Evolutionary conservation across 2,113 vertebrate species (phyloP), one percentile per base, ranked within the genome.

Genomic region (Dunckerocampus dactyliophorus): DNA sequence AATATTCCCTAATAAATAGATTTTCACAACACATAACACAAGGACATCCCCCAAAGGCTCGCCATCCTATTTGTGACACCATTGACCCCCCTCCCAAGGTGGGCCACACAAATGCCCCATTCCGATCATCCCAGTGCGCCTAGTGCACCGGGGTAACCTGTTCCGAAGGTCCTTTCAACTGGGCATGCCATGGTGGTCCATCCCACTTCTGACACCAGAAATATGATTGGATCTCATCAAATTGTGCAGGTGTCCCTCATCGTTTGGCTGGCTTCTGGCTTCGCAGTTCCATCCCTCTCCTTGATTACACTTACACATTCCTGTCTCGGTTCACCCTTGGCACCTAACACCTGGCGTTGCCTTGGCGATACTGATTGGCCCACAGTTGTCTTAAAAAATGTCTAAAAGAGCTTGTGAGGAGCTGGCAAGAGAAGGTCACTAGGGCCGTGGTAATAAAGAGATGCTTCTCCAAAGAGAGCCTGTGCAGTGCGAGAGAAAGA

Each of bases 291-390:
- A 42, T 68, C 57, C 56, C 55, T 60, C 48, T 24, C 50, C 47
- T 69, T 86, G 70, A 85, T 81, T 68, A 81, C 69, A 77, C 77
- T 72, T 43, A 13, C 24, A 71, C 59, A 46, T 60, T 52, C 56
- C 67, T 19, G 53, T 51, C 69, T 65, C 55, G 66, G 46, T 62
- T 75, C 62, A 71, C 67, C 77, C 76, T 85, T 43, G 83, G 87
- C 81, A 86, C 81, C 84, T 76, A 72, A 76, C 77, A 78, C 75
- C 74, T 87, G 82, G 65, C 2, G 82, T 89, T 87, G 67, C 84
- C 84, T 75, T 88, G 75, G 88, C 63, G 72, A 91, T 70, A 39
- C 71, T 80, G 78, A 83, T 84, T 86, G 81, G 68, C 61, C 64
- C 55, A 24, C 78, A 75, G 83, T 82, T 80, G 65, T 81, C 80